phyloP scores from a whole-genome alignment of 1,140 invertebrate genomes.

The Philotrypesis tridentata region DNA sequence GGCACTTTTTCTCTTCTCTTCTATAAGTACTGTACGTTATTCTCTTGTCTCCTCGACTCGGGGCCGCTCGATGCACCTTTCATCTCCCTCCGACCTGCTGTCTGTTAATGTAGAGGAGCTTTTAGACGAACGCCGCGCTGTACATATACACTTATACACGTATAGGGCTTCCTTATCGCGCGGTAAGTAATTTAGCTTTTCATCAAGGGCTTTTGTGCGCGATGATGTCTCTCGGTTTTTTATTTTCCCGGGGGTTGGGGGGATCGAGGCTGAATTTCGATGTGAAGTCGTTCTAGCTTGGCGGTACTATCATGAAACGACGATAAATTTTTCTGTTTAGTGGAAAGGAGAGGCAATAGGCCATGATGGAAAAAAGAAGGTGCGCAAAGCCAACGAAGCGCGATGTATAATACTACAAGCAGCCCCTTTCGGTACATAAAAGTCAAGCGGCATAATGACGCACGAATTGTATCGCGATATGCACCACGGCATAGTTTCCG shows the following conservation, averaged over 20 bases:
- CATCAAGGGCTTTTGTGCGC: neutral
- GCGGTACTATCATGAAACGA: too few species aligned
- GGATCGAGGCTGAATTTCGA: too few species aligned
- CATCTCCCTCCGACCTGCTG: conserved; percentile 6
- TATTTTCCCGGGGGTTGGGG: too few species aligned
- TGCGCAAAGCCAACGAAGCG: too few species aligned
- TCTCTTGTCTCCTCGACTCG: neutral
- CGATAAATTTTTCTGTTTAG: too few species aligned
- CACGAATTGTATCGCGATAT: neutral
- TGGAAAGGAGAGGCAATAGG: too few species aligned
- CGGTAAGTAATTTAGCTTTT: conserved; percentile 33
- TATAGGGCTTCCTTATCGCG: neutral
- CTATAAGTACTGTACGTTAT: too few species aligned
- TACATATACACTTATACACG: too few species aligned
- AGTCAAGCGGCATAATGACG: neutral
- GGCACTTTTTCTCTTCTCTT: neutral
- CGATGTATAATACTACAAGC: neutral
- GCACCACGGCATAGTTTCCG: neutral
- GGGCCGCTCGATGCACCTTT: neutral
- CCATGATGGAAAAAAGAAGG: too few species aligned
- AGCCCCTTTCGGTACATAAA: neutral
- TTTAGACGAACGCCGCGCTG: neutral
- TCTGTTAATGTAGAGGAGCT: too few species aligned
- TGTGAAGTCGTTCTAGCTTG: too few species aligned
- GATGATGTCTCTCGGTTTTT: too few species aligned